Base-by-base conservation (phyloP, 1,140 invertebrate genomes). In the Hycleus phaleratus region DNA sequence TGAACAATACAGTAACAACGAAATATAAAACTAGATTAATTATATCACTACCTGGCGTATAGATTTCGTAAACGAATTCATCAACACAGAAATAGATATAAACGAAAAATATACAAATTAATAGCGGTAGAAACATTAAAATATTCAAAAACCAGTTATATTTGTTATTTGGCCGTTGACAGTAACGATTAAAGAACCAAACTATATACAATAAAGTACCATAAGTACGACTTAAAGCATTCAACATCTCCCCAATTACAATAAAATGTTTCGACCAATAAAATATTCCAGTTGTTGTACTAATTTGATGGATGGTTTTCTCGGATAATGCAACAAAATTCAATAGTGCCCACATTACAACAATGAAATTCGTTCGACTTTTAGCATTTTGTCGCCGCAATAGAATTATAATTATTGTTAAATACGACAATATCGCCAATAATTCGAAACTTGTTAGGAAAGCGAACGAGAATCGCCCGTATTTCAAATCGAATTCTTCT, bases 31-130 rank as follows among this genome's bases (percentile, higher is more conserved):
- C 26, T 8, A 40, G n/a, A 26, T 53, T 53, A n/a, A 53, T 42
- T 9, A 53, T 12, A 11, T 53, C 51, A 9, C 51, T 24, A 6
- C 42, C 51, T 2, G 51, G 51, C 32, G 42, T 45, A 43, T 53
- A 53, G 10, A 53, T 26, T 32, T 53, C 51, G 18, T 24, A 53
- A 25, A 53, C 46, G 10, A 53, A 53, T 32, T 46, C 46, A 42
- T 53, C 46, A 7, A 53, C n/a, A 26, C 25, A 26, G 11, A 53
- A 53, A 10, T 53, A 53, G 25, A 46, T 38, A 18, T 42, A 53
- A 7, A 53, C 24, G 26, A 38, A 53, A 10, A 42, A 53, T n/a
- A 26, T 12, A 32, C 38, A 45, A 5, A 53, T 45, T 0, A 53
- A 11, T 44, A 43, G 0, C 25, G 51, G 51, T 24, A 45, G 9